These are phyloP conservation scores for Ectemnius lituratus DNA, from an alignment of 2,888 invertebrate species.

Conservation along the genomic window DNA sequence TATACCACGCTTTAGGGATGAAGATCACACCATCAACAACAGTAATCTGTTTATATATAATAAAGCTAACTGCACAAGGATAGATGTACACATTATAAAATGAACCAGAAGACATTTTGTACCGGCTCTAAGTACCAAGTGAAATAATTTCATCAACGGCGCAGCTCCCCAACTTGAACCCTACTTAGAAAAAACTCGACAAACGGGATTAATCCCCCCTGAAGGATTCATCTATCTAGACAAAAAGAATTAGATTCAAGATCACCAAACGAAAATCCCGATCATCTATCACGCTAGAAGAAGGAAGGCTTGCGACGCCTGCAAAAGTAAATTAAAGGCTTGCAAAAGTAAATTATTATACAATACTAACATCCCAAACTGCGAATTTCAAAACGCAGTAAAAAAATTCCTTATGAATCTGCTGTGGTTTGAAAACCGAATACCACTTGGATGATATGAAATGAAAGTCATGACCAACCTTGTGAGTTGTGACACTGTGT, in stretches of 20 bases:
- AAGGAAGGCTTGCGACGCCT: no score
- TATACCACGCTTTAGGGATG: slow-evolving; percentile 6
- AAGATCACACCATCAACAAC: slow-evolving; percentile 15
- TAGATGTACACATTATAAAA: slow-evolving; percentile 30
- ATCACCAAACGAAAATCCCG: neutral
- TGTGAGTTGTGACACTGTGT: no score
- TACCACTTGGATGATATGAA: no score
- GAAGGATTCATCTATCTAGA: neutral
- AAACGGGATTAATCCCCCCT: neutral
- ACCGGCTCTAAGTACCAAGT: neutral
- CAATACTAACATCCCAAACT: no score
- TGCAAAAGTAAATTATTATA: no score
- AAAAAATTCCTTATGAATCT: no score
- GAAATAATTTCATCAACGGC: neutral
- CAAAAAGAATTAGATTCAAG: neutral
- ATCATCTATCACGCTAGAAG: neutral
- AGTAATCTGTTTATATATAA: slow-evolving; percentile 30
- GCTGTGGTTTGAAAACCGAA: no score
- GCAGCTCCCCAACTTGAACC: neutral
- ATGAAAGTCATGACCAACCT: no score
- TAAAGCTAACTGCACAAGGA: slow-evolving; percentile 21
- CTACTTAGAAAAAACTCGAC: neutral
- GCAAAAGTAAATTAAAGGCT: no score
- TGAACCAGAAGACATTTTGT: neutral
- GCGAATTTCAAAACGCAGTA: no score